Percentiles rank a stretch among this genome's conserved stretches.
These are phyloP conservation scores for Archips xylosteana DNA, from an alignment of 2,888 invertebrate genomes.

Conservation along the genomic window DNA sequence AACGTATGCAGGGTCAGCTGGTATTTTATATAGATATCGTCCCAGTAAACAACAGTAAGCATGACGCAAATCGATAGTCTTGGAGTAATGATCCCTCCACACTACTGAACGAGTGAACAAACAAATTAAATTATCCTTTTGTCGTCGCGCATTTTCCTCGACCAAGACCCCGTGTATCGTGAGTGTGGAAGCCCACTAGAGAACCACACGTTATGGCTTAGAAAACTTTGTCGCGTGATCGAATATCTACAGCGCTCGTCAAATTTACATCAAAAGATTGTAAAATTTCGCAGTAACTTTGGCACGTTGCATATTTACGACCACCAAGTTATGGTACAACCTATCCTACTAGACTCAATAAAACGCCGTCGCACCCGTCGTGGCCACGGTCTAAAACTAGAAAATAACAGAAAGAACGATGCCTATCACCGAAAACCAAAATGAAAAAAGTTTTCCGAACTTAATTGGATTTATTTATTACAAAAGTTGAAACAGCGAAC, in stretches of 20 bases:
- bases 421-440: slow-evolving; percentile 43
- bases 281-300: slow-evolving; percentile 60
- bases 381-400: slow-evolving; percentile 8
- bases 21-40: slow-evolving; percentile 16
- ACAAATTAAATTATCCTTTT: neutral
- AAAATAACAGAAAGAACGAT: slow-evolving; percentile 42
- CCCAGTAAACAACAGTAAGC: neutral
- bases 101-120: neutral
- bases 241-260: slow-evolving; percentile 47
- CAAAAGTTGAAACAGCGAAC: slow-evolving; percentile 27
- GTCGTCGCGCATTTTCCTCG: neutral
- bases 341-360: slow-evolving; percentile 3
- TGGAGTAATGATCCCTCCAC: neutral
- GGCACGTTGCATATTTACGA: slow-evolving; percentile 44
- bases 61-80: slow-evolving; percentile 32
- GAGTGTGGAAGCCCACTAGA: neutral
- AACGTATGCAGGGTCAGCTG: no score
- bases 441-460: slow-evolving; percentile 49
- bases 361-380: slow-evolving; percentile 2
- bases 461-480: slow-evolving; percentile 49
- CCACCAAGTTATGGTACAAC: slow-evolving; percentile 15
- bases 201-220: slow-evolving; percentile 26
- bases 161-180: neutral
- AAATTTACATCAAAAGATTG: slow-evolving; percentile 65
- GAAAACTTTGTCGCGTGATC: slow-evolving; percentile 63